These are phyloP conservation scores for Ischnura elegans DNA, from an alignment of 2,888 invertebrate genomes.

Conservation along the genomic window DNA sequence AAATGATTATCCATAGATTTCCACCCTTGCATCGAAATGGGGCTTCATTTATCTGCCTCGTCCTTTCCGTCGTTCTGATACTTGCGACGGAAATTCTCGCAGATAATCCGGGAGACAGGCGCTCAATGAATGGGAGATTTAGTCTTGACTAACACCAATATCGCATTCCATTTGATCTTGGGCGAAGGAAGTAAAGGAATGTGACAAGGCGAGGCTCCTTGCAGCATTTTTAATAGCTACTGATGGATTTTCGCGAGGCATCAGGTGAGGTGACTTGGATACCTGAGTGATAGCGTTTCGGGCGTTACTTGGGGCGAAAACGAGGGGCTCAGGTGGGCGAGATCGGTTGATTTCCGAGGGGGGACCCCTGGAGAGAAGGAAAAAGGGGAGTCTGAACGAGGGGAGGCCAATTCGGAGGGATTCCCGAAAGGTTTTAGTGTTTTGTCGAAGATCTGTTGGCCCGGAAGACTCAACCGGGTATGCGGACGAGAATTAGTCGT, in stretches of 20 bases:
- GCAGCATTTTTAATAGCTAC: background rate
- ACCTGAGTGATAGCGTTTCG: background rate
- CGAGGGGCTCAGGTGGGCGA: background rate
- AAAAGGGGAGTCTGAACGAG: background rate
- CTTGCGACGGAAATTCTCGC: background rate
- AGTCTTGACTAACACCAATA: background rate
- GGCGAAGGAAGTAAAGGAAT: background rate
- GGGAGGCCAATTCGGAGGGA: background rate
- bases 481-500: background rate
- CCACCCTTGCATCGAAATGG: no score
- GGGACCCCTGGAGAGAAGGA: background rate
- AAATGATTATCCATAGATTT: no score
- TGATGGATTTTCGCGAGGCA: constrained; percentile 2
- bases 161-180: background rate
- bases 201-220: background rate
- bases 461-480: background rate
- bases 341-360: background rate
- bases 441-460: background rate
- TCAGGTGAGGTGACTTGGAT: background rate
- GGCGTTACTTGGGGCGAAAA: background rate
- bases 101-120: background rate
- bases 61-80: no score
- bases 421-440: background rate
- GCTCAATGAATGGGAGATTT: background rate
- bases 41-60: no score